phyloP scores from a whole-genome alignment of 37 sponge, comb jelly and placozoan species.

The Eunapius fragilis region DNA sequence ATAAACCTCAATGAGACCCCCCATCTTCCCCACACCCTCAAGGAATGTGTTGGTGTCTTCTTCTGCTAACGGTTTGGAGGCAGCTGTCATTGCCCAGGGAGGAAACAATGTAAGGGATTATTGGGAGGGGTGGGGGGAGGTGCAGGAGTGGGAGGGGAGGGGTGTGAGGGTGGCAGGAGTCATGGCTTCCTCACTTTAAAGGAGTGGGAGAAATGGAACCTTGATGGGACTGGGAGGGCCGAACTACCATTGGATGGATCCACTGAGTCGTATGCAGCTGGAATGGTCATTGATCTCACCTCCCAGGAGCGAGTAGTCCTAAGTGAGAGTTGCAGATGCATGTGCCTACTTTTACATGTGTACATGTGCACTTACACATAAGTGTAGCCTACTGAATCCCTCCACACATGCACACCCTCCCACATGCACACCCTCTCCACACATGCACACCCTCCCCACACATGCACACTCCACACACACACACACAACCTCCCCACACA shows the following conservation, averaged over 20 bases:
- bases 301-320: slow-evolving; percentile 35
- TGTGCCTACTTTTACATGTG: background rate
- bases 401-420: background rate
- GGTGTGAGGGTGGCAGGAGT: no score
- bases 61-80: slow-evolving; percentile 47
- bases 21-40: background rate
- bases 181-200: background rate
- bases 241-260: slow-evolving; percentile 65
- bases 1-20: background rate
- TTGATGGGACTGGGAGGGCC: slow-evolving; percentile 71
- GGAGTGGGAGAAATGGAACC: slow-evolving; percentile 71
- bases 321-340: slow-evolving; percentile 22
- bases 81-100: slow-evolving; percentile 23
- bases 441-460: background rate
- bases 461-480: background rate
- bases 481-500: background rate
- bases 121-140: background rate
- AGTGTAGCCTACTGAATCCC: no score
- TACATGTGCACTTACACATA: background rate
- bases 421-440: no score
- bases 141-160: no score
- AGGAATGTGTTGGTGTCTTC: slow-evolving; percentile 62
- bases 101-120: background rate
- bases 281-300: slow-evolving; percentile 67
- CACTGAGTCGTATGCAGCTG: slow-evolving; percentile 62